Evolutionary conservation across 2,888 invertebrate species (phyloP), one percentile per base, ranked within the genome.

Genomic region (Eudasyphora cyanicolor): DNA sequence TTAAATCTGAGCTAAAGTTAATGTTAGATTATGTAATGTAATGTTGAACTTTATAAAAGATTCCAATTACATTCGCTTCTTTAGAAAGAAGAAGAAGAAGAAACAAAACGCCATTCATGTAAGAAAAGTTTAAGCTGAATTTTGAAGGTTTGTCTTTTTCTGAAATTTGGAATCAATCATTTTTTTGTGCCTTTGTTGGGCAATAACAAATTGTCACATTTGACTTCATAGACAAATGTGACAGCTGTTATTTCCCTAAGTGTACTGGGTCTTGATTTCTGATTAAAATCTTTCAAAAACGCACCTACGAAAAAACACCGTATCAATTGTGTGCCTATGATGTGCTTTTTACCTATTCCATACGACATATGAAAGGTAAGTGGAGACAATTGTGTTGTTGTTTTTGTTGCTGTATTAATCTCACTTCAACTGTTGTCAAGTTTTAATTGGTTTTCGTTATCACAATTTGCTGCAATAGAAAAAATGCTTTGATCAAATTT

Each of bases 391-490:
- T 62, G 27, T 60, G n/a, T 67, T 35, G 21, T 35, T 29, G 19
- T 42, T 0, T 42, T 67, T 57, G 38, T 69, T 73, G 73, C 54
- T 21, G 54, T 38, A 38, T 14, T 21, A 76, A 38, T 51, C 67
- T 67, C 60, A 74, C 51, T 45, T 76, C 21, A 70, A 71, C 14
- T 76, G 78, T 78, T 82, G 77, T 82, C 76, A 78, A 81, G 24
- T 79, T 76, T 79, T 77, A 85, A 84, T 84, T 85, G 84, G 32
- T 73, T 82, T 82, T 76, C 79, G 45, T 84, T 75, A 79, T 73
- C 19, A 24, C 21, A 27, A n/a, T n/a, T n/a, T n/a, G 57, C 27
- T 12, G 14, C 57, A 29, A 42, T 12, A 76, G 21, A 51, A 69
- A 49, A 21, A 12, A 14, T 24, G 67, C 21, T 24, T 38, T 64